phyloP scores from a whole-genome alignment of 2,797 vertebrate genomes.

The Bovichtus variegatus region DNA sequence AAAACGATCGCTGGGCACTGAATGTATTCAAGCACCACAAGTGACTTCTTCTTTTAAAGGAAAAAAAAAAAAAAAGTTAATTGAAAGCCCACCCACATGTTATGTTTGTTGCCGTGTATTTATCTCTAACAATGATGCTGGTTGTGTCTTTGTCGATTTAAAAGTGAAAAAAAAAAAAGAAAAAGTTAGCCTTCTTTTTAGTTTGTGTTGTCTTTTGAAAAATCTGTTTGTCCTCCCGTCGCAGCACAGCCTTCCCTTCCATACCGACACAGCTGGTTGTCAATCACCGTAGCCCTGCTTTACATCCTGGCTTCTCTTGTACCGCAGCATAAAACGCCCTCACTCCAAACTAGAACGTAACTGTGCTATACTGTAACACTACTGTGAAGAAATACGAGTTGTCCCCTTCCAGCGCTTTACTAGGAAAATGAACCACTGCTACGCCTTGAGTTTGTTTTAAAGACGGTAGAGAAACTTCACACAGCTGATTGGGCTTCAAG shows the following conservation, averaged over 20 bases:
- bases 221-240: constrained; percentile 51
- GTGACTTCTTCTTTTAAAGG: constrained; percentile 78
- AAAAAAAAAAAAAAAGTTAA: constrained; percentile 39
- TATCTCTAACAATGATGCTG: constrained; percentile 52
- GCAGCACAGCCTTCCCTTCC: constrained; percentile 35
- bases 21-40: constrained; percentile 85
- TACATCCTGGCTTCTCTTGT: constrained; percentile 46
- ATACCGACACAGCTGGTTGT: constrained; percentile 39
- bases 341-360: constrained; percentile 59
- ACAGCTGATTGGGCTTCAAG: constrained; percentile 26
- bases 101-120: constrained; percentile 56
- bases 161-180: constrained; percentile 37
- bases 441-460: constrained; percentile 37
- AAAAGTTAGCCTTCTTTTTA: constrained; percentile 48
- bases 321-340: constrained; percentile 44
- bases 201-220: constrained; percentile 60
- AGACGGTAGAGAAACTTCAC: constrained; percentile 13
- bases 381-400: constrained; percentile 70
- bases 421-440: constrained; percentile 64
- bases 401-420: constrained; percentile 46
- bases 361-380: constrained; percentile 72
- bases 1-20: constrained; percentile 68
- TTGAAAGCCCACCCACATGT: constrained; percentile 54
- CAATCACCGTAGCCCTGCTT: constrained; percentile 40
- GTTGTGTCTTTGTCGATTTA: constrained; percentile 53